Conservation (phyloP, 1,140 invertebrate species). For the Geopemphigus sp. region DNA sequence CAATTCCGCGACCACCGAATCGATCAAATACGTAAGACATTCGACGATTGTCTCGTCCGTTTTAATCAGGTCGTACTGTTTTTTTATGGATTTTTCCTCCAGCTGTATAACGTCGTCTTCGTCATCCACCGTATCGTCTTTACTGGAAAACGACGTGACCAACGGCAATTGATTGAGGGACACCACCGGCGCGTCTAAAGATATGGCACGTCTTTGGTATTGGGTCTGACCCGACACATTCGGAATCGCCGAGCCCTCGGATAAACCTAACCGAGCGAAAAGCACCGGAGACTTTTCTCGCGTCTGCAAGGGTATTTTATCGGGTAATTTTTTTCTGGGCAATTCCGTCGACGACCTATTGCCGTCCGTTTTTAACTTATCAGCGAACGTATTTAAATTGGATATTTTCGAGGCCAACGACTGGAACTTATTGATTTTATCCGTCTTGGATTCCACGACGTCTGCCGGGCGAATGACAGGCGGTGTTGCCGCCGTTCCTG, state of each 20-base stretch:
- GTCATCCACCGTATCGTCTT: constrained; percentile 73
- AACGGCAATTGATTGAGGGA: constrained; percentile 72
- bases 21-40: constrained; percentile 20
- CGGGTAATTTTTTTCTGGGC: constrained; percentile 59
- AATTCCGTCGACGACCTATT: constrained; percentile 59
- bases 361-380: neutral
- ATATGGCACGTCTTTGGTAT: constrained; percentile 75
- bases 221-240: constrained; percentile 71
- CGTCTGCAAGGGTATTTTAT: constrained; percentile 51
- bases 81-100: constrained; percentile 52
- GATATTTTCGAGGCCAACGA: constrained; percentile 10
- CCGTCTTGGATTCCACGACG: constrained; percentile 9
- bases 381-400: neutral
- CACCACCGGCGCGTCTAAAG: constrained; percentile 77
- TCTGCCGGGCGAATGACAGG: neutral
- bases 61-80: neutral
- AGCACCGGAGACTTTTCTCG: constrained; percentile 71
- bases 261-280: constrained; percentile 75
- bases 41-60: constrained; percentile 38
- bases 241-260: constrained; percentile 73
- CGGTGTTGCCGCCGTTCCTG: neutral
- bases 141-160: constrained; percentile 81
- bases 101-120: constrained; percentile 53
- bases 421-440: constrained; percentile 35
- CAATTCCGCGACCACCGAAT: constrained; percentile 29